Percentiles rank a stretch among this genome's conserved stretches.
Evolutionary conservation across 1,140 invertebrate genomes (phyloP).

Genomic region (Scylla paramamosain): DNA sequence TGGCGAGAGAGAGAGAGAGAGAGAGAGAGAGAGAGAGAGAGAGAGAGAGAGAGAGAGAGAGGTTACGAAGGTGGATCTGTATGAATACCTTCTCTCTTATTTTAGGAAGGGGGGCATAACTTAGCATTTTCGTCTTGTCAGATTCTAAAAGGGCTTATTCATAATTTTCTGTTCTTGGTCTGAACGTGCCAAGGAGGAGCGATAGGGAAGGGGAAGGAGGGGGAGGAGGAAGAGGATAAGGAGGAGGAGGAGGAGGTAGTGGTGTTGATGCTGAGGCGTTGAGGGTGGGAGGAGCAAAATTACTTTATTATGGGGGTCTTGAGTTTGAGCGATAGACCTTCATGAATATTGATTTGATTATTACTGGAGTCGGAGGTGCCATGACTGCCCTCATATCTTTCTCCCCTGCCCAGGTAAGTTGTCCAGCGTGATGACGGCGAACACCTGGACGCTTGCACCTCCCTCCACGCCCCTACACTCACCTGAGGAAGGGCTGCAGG

Average conservation of each 20-base stretch:
- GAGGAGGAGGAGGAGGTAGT: neutral
- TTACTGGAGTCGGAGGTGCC: neutral
- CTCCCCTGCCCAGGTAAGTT: too few species aligned
- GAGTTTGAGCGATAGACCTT: constrained; percentile 38
- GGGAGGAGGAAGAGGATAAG: neutral
- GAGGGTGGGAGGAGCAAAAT: constrained; percentile 24
- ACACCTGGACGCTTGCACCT: too few species aligned
- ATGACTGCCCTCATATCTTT: too few species aligned
- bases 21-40: neutral
- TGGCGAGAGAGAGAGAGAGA: neutral
- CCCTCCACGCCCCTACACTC: too few species aligned
- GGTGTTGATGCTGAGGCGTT: constrained; percentile 1
- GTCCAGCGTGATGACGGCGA: too few species aligned
- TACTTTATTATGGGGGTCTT: constrained; percentile 44
- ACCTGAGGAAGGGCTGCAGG: too few species aligned
- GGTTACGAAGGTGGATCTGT: constrained; percentile 29
- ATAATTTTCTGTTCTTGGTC: constrained; percentile 31
- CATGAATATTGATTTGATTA: constrained; percentile 57
- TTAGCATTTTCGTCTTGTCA: constrained; percentile 63
- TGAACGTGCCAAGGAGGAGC: neutral
- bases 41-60: neutral
- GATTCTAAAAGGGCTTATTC: constrained; percentile 56
- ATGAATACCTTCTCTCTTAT: constrained; percentile 50
- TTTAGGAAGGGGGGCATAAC: constrained; percentile 49
- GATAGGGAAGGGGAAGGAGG: neutral